Evolutionary conservation across 92 coral and sea anemone genomes (phyloP), one percentile per base, ranked within the genome.

Genomic region (Pocillopora grandis): DNA sequence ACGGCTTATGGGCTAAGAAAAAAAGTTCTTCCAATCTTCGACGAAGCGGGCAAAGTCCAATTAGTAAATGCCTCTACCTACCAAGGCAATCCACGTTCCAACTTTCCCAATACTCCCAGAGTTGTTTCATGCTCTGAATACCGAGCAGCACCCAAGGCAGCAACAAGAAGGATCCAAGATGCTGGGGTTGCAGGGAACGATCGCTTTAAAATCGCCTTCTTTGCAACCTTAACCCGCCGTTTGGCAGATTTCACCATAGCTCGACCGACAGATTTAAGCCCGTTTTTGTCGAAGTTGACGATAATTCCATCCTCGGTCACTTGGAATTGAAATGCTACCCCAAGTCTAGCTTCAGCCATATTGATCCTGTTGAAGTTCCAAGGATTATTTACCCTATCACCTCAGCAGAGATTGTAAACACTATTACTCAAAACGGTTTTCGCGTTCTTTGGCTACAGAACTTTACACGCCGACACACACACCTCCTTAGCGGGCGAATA

Each of bases 311-410:
- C 97, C 42, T 96, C 99, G 20, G 94, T 92, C 23, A 96, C 98
- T 84, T 93, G 98, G 66, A 96, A 87, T 81, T 96, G 99, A 76
- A 96, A 92, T 35, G 95, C 99, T 0, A 96, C 99, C 37, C 98
- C 98, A 72, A 96, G 97, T 63, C 99, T 89, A 36, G 99, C 99
- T 96, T 96, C 99, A 21, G 99, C 99, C 99, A 96, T 70, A 55
- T 16, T 37, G 57, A 70, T 21, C 15, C 57, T 20, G 33, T 70
- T 12, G 18, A 7, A 35, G 56, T 15, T 35, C 56, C 33, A 36
- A 72, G 66, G 71, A 33, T 31, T 81, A 81, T 48, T 72, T 81
- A 21, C 19, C 60, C 63, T 81, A 20, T 60, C 21, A 0, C 35
- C 27, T 35, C 3, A 21, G 42, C 63, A 49, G 71, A 66, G 35